These are phyloP conservation scores for Lepilemur septentrionalis DNA, from an alignment of 2,797 vertebrate species.

Conservation along the genomic window DNA sequence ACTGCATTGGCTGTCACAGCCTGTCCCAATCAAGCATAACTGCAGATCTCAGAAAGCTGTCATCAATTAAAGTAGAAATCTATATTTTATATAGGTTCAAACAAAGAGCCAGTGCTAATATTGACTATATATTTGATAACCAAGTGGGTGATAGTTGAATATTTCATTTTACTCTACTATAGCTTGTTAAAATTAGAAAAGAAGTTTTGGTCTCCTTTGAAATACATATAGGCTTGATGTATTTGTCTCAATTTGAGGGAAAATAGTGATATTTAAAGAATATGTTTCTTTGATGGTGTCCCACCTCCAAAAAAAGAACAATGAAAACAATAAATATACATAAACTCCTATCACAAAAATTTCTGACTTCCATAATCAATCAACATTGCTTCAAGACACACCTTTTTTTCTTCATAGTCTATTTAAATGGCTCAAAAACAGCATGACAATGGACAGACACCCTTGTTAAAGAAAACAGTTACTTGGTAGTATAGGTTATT, in stretches of 20 bases:
- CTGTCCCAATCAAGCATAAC: conserved; percentile 82
- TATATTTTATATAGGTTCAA: conserved; percentile 70
- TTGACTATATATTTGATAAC: conserved; percentile 34
- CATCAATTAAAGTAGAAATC: conserved; percentile 75
- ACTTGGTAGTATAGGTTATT: conserved; percentile 63
- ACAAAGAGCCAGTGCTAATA: conserved; percentile 66
- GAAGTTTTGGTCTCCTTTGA: not conserved
- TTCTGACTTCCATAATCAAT: conserved; percentile 44
- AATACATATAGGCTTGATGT: conserved; percentile 8
- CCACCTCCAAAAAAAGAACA: not conserved
- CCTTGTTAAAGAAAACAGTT: conserved; percentile 68
- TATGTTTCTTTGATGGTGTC: not conserved
- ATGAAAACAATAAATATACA: not conserved
- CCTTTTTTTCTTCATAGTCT: conserved; percentile 16
- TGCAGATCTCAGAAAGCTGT: conserved; percentile 77
- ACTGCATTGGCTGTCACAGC: conserved; percentile 81
- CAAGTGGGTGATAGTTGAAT: not conserved
- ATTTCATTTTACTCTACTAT: not conserved
- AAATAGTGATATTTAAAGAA: not conserved
- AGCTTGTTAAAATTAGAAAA: conserved; percentile 35
- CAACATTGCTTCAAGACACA: conserved; percentile 50
- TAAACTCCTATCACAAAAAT: not conserved
- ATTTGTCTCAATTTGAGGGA: conserved; percentile 17
- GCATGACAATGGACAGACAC: conserved; percentile 36
- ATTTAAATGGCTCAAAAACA: conserved; percentile 47